These are phyloP conservation scores for Smittia aterrima DNA, from an alignment of 2,888 invertebrate genomes.

Conservation along the genomic window DNA sequence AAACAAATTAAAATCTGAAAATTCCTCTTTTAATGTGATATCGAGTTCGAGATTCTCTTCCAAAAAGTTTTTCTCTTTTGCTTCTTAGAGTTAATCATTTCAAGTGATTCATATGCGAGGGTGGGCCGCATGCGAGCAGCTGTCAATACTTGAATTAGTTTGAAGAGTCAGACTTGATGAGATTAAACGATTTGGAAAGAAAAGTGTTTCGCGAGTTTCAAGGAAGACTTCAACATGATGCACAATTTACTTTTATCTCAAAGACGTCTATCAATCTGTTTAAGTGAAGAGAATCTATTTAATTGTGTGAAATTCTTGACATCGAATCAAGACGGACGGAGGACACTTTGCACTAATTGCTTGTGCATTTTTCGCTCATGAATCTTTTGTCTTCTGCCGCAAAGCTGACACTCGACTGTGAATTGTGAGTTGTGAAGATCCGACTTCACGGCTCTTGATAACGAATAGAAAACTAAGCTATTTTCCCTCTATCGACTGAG, in stretches of 20 bases:
- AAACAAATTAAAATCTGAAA: constrained; percentile 16
- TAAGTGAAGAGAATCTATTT: constrained; percentile 3
- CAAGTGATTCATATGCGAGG: too few species aligned
- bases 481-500: not conserved
- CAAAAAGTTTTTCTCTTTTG: constrained; percentile 1
- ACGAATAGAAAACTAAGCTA: not conserved
- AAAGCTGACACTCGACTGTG: not conserved
- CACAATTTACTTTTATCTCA: constrained; percentile 5
- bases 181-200: not conserved
- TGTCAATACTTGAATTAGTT: constrained; percentile 6
- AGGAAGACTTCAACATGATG: not conserved
- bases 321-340: constrained; percentile 17
- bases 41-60: not conserved
- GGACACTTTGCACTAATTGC: constrained; percentile 14
- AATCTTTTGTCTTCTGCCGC: not conserved
- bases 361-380: not conserved
- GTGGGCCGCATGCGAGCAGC: constrained; percentile 19
- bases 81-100: not conserved
- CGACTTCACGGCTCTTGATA: not conserved
- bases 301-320: constrained; percentile 15
- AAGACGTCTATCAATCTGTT: not conserved
- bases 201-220: not conserved
- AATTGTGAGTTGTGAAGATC: too few species aligned
- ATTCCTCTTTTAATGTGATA: constrained; percentile 1
- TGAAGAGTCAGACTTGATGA: not conserved